Evolutionary conservation across 2,888 invertebrate species (phyloP).

Genomic region (Drosophila neoperkinsi): DNA sequence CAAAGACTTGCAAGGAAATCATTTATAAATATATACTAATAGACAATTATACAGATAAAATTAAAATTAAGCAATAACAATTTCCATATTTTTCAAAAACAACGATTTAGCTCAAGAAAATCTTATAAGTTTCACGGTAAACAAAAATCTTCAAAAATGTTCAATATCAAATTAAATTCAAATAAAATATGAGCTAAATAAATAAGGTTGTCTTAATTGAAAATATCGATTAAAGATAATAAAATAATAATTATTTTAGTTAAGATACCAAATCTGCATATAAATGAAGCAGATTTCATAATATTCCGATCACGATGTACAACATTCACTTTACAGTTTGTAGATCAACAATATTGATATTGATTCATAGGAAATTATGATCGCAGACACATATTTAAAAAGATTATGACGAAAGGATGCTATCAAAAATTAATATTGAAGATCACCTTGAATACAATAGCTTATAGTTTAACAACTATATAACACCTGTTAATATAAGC

Average conservation of each 20-base stretch:
- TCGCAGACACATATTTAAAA: neutral
- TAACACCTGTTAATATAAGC: neutral
- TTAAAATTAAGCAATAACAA: neutral
- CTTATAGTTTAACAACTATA: neutral
- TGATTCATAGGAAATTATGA: conserved; percentile 14
- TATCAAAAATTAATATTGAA: neutral
- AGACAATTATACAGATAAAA: neutral
- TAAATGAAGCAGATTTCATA: neutral
- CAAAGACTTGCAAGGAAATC: neutral
- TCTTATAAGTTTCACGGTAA: neutral
- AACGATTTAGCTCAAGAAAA: neutral
- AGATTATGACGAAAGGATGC: neutral
- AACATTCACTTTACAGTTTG: neutral
- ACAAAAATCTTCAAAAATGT: neutral
- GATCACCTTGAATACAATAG: neutral
- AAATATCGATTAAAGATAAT: neutral
- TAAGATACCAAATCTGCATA: neutral
- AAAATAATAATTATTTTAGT: neutral
- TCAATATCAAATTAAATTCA: neutral
- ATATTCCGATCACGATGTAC: neutral
- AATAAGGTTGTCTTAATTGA: neutral
- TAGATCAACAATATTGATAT: neutral
- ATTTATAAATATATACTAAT: neutral
- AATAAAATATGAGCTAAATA: neutral
- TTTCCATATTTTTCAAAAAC: neutral